Base-by-base conservation (phyloP, 2,797 vertebrate genomes). In the Pseudomugil gertrudae region DNA sequence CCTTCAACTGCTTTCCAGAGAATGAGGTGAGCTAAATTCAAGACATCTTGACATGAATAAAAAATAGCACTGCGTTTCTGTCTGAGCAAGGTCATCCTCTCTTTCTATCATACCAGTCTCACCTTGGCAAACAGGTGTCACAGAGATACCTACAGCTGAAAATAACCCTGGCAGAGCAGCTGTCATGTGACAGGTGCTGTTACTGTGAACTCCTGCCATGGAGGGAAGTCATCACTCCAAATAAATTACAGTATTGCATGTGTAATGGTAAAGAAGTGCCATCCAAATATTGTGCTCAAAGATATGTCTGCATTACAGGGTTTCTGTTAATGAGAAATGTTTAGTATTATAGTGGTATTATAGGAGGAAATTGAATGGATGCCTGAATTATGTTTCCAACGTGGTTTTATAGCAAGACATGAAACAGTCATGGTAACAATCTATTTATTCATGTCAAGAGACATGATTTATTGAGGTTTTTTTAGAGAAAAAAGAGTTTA, bases 101-200 rank as follows among this genome's bases (percentile, higher is more conserved):
- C 53, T 67, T 69, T 80, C 74, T 29, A 59, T 86, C 76, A 69
- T 19, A 11, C 19, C 65, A 24, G 74, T 29, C n/a, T 81, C 87
- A 84, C 69, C 74, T 88, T 77, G 69, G 73, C 85, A 82, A 69
- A 83, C 79, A 80, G 83, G 79, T 86, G 87, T 86, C 87, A 87
- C 69, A 60, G 56, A 72, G 63, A 69, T 69, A 78, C 74, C 77
- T 81, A 79, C 70, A 60, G 76, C 85, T 73, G 74, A 74, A 89
- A 87, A 87, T 80, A 89, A 84, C 76, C 72, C 72, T 65, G 30
- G 66, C 69, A 73, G 48, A 78, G 66, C 79, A 81, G 81, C 86
- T 85, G 78, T 77, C 81, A 79, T 60, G 36, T 64, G 65, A 69
- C 54, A 61, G 58, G 53, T 47, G 47, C 23, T 52, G 58, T 78